Conservation (phyloP, 2,797 vertebrate genomes). For the Gymnothorax reevesii region DNA sequence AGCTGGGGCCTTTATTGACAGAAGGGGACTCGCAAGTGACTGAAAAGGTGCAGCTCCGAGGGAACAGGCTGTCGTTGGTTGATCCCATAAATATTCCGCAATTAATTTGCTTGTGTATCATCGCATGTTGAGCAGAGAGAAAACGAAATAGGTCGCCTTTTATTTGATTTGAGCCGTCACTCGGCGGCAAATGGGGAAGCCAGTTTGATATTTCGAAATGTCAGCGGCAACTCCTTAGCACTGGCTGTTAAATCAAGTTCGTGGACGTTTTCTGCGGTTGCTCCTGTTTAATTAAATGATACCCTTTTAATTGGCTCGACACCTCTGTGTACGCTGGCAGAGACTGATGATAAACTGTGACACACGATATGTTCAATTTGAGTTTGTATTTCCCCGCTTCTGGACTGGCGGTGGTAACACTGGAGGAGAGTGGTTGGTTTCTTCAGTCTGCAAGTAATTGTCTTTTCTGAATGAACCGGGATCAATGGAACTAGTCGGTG, state of each 20-base stretch:
- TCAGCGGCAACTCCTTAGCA: not conserved
- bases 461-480: not conserved
- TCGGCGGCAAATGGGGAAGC: not conserved
- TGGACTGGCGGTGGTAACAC: not conserved
- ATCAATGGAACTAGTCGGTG: not conserved
- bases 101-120: not conserved
- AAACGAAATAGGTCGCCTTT: constrained; percentile 1
- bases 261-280: not conserved
- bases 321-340: not conserved
- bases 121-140: not conserved
- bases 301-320: constrained; percentile 11
- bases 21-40: not conserved
- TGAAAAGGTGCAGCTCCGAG: not conserved
- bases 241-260: not conserved
- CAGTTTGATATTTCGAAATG: constrained; percentile 1
- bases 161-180: not conserved
- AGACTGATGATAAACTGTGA: not conserved
- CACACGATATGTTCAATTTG: not conserved
- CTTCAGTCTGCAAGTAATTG: not conserved
- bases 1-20: not conserved
- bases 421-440: not conserved
- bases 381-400: not conserved
- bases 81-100: constrained; percentile 7
- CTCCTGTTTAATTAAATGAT: constrained; percentile 16
- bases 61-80: not conserved